Percentiles rank a stretch among this genome's conserved stretches.
Conservation (phyloP, 2,113 vertebrate species). For the Chloropsis cyanopogon region DNA sequence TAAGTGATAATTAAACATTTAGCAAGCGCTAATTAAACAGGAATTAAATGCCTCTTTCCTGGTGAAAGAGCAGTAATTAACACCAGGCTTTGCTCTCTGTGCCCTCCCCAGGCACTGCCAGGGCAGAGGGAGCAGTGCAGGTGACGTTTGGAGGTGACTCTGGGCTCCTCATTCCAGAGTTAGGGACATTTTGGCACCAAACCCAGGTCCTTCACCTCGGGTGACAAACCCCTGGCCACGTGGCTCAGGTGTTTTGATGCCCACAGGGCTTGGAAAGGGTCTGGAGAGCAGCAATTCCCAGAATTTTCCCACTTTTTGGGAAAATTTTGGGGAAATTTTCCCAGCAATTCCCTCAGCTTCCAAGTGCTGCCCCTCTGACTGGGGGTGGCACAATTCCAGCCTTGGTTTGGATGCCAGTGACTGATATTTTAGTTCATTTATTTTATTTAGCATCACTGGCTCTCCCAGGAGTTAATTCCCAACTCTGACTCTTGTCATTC, state of each 20-base stretch:
- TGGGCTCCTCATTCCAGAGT: neutral
- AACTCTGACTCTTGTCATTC: neutral
- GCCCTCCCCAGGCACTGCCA: neutral
- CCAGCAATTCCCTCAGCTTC: neutral
- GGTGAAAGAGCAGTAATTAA: neutral
- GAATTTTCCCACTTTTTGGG: neutral
- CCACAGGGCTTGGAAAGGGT: neutral
- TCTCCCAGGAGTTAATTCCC: neutral
- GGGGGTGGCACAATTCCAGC: neutral
- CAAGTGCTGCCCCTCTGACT: neutral
- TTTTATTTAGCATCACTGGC: neutral
- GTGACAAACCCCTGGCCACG: rapidly evolving
- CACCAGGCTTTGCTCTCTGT: rapidly evolving
- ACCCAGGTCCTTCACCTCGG: neutral
- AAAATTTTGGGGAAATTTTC: neutral
- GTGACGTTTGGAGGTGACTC: neutral
- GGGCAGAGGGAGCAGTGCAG: neutral
- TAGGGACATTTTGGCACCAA: neutral
- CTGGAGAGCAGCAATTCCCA: neutral
- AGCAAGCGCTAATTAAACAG: neutral
- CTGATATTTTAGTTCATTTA: neutral
- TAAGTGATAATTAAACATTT: neutral
- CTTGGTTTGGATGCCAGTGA: neutral
- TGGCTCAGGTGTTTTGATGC: neutral
- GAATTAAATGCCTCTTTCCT: neutral